Evolutionary conservation across 2,888 invertebrate species (phyloP).

Genomic region (Unio delphinus): DNA sequence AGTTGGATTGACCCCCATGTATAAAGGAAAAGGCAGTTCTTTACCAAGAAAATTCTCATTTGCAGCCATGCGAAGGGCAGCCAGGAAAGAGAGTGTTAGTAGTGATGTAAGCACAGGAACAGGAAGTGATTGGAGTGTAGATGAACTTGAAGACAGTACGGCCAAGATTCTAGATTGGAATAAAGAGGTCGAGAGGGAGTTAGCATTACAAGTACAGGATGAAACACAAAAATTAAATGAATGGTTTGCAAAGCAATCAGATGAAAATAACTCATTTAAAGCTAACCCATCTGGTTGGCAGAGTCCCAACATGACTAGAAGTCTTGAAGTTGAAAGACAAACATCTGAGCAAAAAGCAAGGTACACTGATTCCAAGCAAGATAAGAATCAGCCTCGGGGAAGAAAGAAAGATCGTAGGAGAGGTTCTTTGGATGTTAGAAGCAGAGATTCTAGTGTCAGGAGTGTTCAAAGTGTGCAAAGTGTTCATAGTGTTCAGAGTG

Average conservation of each 20-base stretch:
- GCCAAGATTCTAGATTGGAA: constrained; percentile 58
- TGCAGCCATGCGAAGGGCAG: constrained; percentile 37
- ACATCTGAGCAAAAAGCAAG: neutral
- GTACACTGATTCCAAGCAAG: neutral
- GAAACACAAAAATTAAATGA: constrained; percentile 58
- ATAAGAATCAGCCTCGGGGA: neutral
- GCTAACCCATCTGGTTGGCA: too few species aligned
- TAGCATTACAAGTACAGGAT: constrained; percentile 59
- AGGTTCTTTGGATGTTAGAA: constrained; percentile 25
- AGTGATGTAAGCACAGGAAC: constrained; percentile 51
- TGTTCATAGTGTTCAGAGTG: constrained; percentile 30
- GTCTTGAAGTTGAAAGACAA: neutral
- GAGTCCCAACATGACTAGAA: neutral
- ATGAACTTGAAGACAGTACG: constrained; percentile 53
- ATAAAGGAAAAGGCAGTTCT: constrained; percentile 25
- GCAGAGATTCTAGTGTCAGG: constrained; percentile 49
- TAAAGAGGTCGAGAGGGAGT: constrained; percentile 59
- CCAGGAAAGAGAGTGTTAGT: constrained; percentile 58
- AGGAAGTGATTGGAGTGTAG: constrained; percentile 51
- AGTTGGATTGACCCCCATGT: constrained; percentile 20
- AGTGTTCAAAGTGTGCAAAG: constrained; percentile 42
- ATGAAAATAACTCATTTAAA: constrained; percentile 3
- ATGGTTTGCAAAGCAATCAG: constrained; percentile 43
- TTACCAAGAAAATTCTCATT: constrained; percentile 28
- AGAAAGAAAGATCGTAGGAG: neutral